phyloP scores from a whole-genome alignment of 2,888 invertebrate species.

The Altica lythri region DNA sequence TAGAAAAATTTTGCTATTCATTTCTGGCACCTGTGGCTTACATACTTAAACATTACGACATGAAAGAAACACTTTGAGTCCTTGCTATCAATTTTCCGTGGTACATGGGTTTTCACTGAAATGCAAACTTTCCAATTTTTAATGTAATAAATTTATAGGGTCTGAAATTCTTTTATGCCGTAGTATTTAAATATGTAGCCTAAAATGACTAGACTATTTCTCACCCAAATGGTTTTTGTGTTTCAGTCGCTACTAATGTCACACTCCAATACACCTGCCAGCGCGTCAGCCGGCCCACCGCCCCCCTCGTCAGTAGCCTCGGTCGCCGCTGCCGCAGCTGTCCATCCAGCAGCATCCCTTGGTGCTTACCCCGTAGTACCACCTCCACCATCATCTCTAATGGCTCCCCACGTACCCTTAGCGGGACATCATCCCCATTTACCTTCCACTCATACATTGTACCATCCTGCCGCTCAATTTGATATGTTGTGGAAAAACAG shows the following conservation, averaged over 20 bases:
- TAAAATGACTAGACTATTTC: too few relatives aligned
- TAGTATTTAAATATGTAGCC: too few relatives aligned
- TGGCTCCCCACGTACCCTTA: constrained; percentile 49
- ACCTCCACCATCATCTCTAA: constrained; percentile 56
- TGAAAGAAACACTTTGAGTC: too few relatives aligned
- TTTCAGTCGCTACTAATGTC: constrained; percentile 66
- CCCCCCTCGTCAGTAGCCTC: constrained; percentile 36
- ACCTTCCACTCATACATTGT: constrained; percentile 43
- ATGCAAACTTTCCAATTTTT: too few relatives aligned
- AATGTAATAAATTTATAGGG: too few relatives aligned
- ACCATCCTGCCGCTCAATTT: constrained; percentile 54
- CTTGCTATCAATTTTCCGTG: too few relatives aligned
- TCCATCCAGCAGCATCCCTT: constrained; percentile 45
- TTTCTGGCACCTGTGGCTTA: too few relatives aligned
- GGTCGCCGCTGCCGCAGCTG: constrained; percentile 41
- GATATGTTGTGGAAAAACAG: constrained; percentile 65
- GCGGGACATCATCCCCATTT: constrained; percentile 49
- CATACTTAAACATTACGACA: too few relatives aligned
- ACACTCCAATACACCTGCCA: constrained; percentile 55
- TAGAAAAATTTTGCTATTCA: too few relatives aligned
- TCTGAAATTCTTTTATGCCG: neutral
- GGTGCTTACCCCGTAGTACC: constrained; percentile 44
- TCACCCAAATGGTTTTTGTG: too few relatives aligned
- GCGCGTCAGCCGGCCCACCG: constrained; percentile 47
- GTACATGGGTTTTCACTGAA: too few relatives aligned